Percentiles rank a stretch among this genome's conserved stretches.
These are phyloP conservation scores for Aptenodytes forsteri DNA, from an alignment of 2,113 vertebrate species.

Conservation along the genomic window DNA sequence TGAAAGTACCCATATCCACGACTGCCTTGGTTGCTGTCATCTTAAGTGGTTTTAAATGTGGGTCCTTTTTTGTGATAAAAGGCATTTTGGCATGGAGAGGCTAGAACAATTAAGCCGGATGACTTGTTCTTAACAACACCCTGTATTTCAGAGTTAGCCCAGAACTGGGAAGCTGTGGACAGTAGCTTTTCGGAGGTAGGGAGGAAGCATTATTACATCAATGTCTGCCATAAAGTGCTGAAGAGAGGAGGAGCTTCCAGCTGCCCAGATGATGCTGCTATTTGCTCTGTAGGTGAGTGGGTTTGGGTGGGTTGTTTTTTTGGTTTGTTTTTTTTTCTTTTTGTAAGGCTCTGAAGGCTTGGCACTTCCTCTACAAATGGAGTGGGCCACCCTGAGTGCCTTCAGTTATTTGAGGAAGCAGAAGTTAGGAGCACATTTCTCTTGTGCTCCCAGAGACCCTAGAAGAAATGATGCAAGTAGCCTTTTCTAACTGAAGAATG, in stretches of 20 bases:
- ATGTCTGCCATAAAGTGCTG: slow-evolving; percentile 88
- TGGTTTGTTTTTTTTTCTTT: background rate
- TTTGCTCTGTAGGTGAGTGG: slow-evolving; percentile 89
- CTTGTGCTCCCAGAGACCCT: background rate
- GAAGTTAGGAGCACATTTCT: background rate
- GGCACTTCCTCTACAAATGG: background rate
- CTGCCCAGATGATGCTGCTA: slow-evolving; percentile 82
- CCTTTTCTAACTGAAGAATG: background rate
- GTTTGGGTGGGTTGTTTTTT: background rate
- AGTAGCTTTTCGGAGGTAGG: slow-evolving; percentile 62
- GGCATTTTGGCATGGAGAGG: background rate
- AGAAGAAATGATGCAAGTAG: background rate
- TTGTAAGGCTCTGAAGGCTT: background rate
- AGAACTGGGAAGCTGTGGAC: slow-evolving; percentile 92
- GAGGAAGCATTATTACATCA: slow-evolving; percentile 83
- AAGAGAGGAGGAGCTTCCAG: slow-evolving; percentile 68
- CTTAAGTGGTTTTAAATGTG: background rate
- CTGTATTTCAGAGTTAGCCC: slow-evolving; percentile 74
- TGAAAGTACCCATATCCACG: background rate
- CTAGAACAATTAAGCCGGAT: background rate
- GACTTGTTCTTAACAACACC: background rate
- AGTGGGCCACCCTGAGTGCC: background rate
- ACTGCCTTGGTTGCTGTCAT: background rate
- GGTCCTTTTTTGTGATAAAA: background rate
- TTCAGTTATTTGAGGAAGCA: background rate